A percentile compares a stretch with the other conserved stretches of the same genome.
Evolutionary conservation across 1,140 invertebrate species (phyloP).

Genomic region (Theocolax elegans): DNA sequence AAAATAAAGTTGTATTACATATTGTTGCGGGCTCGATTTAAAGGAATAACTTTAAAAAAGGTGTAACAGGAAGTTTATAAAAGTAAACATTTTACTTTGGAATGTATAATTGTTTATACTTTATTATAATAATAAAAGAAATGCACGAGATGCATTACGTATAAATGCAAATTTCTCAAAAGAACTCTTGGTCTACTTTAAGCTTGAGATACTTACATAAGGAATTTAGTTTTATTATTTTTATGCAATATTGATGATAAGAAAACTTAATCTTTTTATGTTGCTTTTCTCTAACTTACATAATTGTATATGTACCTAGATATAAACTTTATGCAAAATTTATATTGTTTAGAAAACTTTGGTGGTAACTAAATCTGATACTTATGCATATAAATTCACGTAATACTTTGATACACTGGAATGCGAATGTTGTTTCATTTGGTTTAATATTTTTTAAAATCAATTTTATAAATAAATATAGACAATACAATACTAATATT

Average conservation of each 20-base stretch:
- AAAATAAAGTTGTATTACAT: no score
- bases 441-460: no score
- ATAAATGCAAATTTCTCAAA: background rate
- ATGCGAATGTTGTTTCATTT: no score
- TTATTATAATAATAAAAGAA: no score
- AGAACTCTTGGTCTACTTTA: background rate
- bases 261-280: slow-evolving; percentile 19
- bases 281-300: background rate
- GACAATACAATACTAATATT: no score
- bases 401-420: background rate
- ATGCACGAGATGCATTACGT: no score
- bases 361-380: slow-evolving; percentile 5
- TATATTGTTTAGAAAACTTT: background rate
- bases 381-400: background rate
- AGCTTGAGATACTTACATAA: slow-evolving; percentile 5
- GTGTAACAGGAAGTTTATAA: no score
- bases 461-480: no score
- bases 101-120: no score
- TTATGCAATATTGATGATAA: slow-evolving; percentile 22
- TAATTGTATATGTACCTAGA: background rate
- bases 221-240: background rate
- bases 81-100: no score
- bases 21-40: no score
- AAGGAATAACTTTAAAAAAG: no score
- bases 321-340: background rate